phyloP scores from a whole-genome alignment of 1,140 invertebrate genomes.

The Zaprionus nigranus region DNA sequence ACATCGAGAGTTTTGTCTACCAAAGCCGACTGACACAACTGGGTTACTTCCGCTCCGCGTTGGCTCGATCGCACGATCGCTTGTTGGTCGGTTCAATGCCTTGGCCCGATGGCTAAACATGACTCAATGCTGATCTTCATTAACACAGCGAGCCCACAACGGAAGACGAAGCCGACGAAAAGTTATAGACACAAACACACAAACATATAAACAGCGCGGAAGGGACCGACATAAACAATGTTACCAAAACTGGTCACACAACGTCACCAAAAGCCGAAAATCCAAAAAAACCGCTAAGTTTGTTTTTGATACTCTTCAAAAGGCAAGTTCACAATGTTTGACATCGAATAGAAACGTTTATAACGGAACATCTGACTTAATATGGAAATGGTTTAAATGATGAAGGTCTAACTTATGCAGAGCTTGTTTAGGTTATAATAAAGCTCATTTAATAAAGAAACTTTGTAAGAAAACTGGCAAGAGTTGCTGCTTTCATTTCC shows the following conservation, averaged over 20 bases:
- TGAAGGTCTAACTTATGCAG: neutral
- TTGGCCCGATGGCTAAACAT: constrained; percentile 59
- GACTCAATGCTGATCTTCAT: constrained; percentile 76
- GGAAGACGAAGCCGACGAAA: constrained; percentile 54
- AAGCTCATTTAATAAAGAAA: too few species aligned
- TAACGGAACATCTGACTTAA: neutral
- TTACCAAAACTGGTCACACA: constrained; percentile 72
- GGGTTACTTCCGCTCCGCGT: constrained; percentile 66
- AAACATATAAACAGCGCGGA: constrained; percentile 25
- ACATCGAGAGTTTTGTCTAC: constrained; percentile 50
- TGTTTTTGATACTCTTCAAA: constrained; percentile 54
- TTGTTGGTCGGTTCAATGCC: constrained; percentile 65
- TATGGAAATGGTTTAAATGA: neutral
- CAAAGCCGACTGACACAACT: constrained; percentile 55
- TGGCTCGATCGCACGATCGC: too few species aligned
- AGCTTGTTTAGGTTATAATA: too few species aligned
- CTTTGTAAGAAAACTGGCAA: neutral
- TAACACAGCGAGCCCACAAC: constrained; percentile 51
- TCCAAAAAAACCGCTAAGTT: constrained; percentile 28
- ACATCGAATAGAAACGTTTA: neutral
- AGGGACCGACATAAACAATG: constrained; percentile 54
- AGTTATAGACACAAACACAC: constrained; percentile 14
- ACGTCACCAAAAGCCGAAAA: constrained; percentile 51
- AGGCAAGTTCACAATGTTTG: neutral
- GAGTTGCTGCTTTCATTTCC: neutral